Evolutionary conservation across 2,797 vertebrate species (phyloP), one percentile per base, ranked within the genome.

Genomic region (Meriones psammophilus): DNA sequence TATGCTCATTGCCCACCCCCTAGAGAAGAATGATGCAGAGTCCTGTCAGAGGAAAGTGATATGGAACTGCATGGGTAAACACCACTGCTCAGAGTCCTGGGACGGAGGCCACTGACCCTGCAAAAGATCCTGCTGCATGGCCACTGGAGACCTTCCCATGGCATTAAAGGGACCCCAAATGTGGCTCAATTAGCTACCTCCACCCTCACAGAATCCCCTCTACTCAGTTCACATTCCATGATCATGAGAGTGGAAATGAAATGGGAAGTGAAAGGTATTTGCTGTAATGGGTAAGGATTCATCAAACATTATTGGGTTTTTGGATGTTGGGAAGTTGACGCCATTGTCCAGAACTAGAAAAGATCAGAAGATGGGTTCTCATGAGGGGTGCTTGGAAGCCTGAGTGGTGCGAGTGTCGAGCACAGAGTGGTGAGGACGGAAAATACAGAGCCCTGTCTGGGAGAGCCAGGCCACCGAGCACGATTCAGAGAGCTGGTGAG

Each of bases 311-410:
- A 46, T 4, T 50, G 24, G 24, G 60, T 74, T 97, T 95, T 58
- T 69, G n/a, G 22, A 71, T 88, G 84, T 97, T 89, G 74, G 39
- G 73, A 95, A 87, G 58, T 87, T 76, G 42, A 92, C 80, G 46
- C 46, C 36, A 80, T 62, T 54, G 26, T 69, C 68, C 84, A 56
- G 84, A 77, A 90, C 46, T 86, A 93, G 64, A 79, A 92, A 88
- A 58, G 58, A 77, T 68, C 30, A 87, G 73, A 86, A 73, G 46
- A 86, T 56, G 66, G 71, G 62, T 22, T 68, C 46, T 58, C 56
- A 26, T 56, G 39, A 93, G 24, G 79, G 69, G 28, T 74, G 50
- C 74, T 69, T 6, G 20, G 39, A 89, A 92, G 36, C 84, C 30
- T 85, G 12, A 42, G 24, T 8, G 5, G 26, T 10, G 30, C 66